A percentile compares a stretch with the other conserved stretches of the same genome.
These are phyloP conservation scores for Megalops atlanticus DNA, from an alignment of 2,113 vertebrate genomes.

Conservation along the genomic window DNA sequence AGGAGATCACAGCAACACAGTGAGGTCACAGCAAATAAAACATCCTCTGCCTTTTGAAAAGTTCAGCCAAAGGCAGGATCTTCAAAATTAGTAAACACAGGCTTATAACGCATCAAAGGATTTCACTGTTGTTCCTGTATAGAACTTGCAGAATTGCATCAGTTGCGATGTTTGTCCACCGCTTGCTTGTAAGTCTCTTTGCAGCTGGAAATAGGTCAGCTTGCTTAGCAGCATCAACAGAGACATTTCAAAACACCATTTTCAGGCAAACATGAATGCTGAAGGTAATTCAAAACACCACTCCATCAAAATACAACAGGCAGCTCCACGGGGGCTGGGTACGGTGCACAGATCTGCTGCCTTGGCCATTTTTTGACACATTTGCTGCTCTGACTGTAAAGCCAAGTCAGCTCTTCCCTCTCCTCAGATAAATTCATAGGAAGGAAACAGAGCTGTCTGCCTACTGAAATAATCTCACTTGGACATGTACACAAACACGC, in stretches of 20 bases:
- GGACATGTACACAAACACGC: background rate
- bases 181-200: background rate
- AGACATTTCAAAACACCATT: background rate
- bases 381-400: background rate
- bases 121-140: background rate
- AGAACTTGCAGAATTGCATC: no score
- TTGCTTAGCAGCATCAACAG: background rate
- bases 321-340: background rate
- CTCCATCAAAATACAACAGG: background rate
- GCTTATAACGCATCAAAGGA: constrained; percentile 22
- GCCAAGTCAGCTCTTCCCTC: background rate
- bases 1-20: no score
- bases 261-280: background rate
- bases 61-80: background rate
- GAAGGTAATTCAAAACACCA: background rate
- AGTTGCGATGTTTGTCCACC: background rate
- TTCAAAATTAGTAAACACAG: background rate
- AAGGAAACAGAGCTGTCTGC: background rate
- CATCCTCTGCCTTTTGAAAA: no score
- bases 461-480: background rate
- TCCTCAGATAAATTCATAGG: background rate
- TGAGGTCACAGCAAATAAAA: no score
- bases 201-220: background rate
- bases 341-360: constrained; percentile 8
- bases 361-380: background rate